These are phyloP conservation scores for Trachemys scripta DNA, from an alignment of 2,113 vertebrate species.

Conservation along the genomic window DNA sequence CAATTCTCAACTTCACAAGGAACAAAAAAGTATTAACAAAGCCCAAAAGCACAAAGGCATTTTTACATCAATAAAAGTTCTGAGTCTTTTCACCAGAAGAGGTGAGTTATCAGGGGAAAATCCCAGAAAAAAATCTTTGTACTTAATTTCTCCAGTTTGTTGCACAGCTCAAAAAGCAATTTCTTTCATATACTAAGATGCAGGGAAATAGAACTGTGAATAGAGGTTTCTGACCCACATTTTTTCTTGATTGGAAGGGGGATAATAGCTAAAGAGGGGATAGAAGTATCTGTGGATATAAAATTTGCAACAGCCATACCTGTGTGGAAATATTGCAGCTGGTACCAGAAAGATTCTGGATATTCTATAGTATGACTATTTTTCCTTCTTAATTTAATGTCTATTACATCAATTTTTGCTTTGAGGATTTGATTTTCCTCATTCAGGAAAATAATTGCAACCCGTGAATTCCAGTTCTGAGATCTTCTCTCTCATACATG, in stretches of 20 bases:
- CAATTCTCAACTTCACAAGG: background rate
- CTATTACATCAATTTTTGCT: background rate
- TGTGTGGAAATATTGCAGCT: background rate
- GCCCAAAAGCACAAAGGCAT: background rate
- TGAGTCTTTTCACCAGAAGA: background rate
- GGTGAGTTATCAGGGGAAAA: background rate
- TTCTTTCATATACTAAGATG: rapidly evolving
- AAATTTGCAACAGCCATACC: background rate
- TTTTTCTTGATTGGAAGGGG: background rate
- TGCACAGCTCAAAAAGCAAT: background rate
- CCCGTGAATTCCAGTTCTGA: rapidly evolving
- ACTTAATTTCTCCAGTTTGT: background rate
- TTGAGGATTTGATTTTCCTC: background rate
- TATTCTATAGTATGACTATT: background rate
- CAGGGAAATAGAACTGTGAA: background rate
- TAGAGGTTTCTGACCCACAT: background rate
- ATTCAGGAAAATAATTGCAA: background rate
- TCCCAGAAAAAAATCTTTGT: background rate
- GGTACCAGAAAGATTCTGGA: background rate
- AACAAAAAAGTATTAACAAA: background rate
- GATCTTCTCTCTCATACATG: background rate
- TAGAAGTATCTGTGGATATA: background rate
- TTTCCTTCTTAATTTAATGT: background rate
- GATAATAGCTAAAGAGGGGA: background rate
- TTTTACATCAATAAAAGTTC: background rate